Evolutionary conservation across 1,140 invertebrate genomes (phyloP), one percentile per base, ranked within the genome.

Genomic region (Antheraea pernyi): DNA sequence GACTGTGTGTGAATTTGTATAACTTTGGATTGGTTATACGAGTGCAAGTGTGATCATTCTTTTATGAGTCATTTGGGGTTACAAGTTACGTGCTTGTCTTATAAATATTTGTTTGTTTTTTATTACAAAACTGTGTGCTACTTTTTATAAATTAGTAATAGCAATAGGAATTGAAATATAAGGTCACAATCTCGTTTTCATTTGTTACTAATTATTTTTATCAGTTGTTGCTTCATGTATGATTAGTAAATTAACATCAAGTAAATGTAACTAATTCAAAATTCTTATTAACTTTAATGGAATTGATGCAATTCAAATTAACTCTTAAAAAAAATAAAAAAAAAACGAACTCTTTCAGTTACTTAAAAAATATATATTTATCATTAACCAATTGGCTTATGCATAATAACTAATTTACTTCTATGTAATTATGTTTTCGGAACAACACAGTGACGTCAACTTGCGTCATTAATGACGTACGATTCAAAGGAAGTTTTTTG

Each of bases 401-500:
- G 11, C 7, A 13, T 3, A 48, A 9, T 48, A 13, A 48, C 13
- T 48, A 11, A 48, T 48, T 7, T 3, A 48, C 7, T 48, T 6
- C 7, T 3, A 13, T 53, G 46, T 53, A 53, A 53, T 53, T 53
- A 53, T 53, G 16, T 53, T 53, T 53, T 7, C 9, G 10, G 46
- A 53, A 53, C 16, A 16, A n/a, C 13, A 10, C 1, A 13, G 61
- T 63, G 61, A 63, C 61, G 61, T 63, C 30, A 63, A 10, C 61
- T 37, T 37, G 30, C 30, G 61, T 63, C 61, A 63, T 63, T 63
- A 63, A 63, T 63, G 61, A 37, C 30, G 30, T 63, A n/a, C 8
- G 11, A 42, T 42, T 11, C 7, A 42, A 9, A 42, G 39, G 7
- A 42, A 30, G 19, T 37, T 63, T 30, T 6, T 36, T 63, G 11